Percentiles rank a stretch among this genome's conserved stretches.
These are phyloP conservation scores for Antigone vipio DNA, from an alignment of 2,113 vertebrate species.

Conservation along the genomic window DNA sequence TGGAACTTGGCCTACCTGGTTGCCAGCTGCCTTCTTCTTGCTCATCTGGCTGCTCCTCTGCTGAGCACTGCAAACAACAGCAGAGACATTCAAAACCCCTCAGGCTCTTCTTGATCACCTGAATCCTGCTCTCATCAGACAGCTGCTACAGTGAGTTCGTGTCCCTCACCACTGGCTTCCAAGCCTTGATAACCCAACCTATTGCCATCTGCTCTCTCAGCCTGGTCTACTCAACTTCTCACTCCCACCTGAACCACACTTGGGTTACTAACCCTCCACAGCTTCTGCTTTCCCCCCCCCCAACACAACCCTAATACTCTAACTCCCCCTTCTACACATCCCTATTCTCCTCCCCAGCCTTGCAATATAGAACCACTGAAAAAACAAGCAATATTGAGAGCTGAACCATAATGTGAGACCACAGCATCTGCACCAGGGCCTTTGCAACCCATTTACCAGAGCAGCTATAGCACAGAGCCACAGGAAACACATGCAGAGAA, in stretches of 20 bases:
- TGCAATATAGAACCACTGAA: not conserved
- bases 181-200: not conserved
- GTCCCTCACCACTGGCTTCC: not conserved
- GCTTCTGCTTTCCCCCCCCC: not conserved
- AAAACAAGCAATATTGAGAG: not conserved
- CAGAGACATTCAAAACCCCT: slow-evolving; percentile 22
- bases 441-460: not conserved
- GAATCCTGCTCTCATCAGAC: not conserved
- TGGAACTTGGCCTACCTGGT: slow-evolving; percentile 84
- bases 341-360: not conserved
- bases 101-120: not conserved
- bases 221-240: not conserved
- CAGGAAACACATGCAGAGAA: not conserved
- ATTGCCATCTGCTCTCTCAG: not conserved
- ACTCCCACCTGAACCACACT: not conserved
- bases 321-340: not conserved
- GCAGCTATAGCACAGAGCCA: not conserved
- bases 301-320: not conserved
- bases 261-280: not conserved
- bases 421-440: not conserved
- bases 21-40: slow-evolving; percentile 96
- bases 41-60: slow-evolving; percentile 95
- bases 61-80: slow-evolving; percentile 83
- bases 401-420: not conserved
- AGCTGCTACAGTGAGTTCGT: not conserved